phyloP scores from a whole-genome alignment of 2,797 vertebrate genomes.

The Argyrosomus regius region DNA sequence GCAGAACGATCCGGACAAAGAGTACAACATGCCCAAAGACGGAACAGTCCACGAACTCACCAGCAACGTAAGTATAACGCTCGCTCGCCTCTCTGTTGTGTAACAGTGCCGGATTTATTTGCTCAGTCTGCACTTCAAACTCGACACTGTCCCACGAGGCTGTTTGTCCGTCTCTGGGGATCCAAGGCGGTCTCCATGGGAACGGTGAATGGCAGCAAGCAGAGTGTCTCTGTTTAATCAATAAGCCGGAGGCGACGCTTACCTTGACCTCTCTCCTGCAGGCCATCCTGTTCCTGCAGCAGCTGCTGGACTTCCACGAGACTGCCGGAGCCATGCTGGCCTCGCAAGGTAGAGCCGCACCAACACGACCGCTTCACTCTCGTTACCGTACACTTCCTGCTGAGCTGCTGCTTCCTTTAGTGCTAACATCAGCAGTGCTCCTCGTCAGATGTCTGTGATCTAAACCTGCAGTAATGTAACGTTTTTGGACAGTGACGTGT shows the following conservation, averaged over 20 bases:
- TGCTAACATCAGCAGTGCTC: not conserved
- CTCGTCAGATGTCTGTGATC: not conserved
- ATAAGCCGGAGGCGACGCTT: not conserved
- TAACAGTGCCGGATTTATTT: not conserved
- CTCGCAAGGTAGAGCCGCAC: constrained; percentile 90
- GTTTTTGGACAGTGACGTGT: not conserved
- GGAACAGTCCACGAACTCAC: constrained; percentile 98
- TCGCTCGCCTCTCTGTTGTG: not conserved
- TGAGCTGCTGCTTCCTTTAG: not conserved
- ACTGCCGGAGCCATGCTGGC: constrained; percentile 97
- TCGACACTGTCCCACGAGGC: not conserved
- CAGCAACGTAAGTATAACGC: constrained; percentile 89
- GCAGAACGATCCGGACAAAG: constrained; percentile 97
- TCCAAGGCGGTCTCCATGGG: constrained; percentile 8
- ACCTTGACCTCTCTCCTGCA: constrained; percentile 65
- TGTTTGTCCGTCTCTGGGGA: constrained; percentile 12
- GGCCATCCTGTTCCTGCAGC: constrained; percentile 98
- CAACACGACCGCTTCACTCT: accelerated
- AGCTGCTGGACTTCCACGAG: constrained; percentile 98
- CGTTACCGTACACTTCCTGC: not conserved
- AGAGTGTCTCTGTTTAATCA: not conserved
- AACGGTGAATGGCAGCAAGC: not conserved
- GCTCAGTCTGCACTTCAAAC: constrained; percentile 1
- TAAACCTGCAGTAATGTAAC: not conserved
- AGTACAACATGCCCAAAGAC: constrained; percentile 99